Conservation (phyloP, 2,113 vertebrate species). For the Fregata magnificens region DNA sequence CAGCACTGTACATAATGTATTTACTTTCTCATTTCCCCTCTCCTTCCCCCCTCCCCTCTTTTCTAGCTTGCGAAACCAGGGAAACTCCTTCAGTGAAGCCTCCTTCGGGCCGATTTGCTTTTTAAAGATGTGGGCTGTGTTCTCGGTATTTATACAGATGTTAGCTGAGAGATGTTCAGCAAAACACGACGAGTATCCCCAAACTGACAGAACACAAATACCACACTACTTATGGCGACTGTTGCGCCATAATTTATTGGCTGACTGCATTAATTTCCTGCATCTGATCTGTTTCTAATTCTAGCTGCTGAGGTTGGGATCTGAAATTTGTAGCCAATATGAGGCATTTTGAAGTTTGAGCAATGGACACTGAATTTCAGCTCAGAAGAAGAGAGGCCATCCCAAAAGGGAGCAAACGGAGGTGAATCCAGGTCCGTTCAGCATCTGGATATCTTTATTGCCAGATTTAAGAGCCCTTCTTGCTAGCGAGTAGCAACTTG, state of each 20-base stretch:
- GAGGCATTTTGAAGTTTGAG: neutral
- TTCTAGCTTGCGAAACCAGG: conserved; percentile 9
- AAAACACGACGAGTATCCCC: conserved; percentile 39
- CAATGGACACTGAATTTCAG: neutral
- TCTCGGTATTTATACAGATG: conserved; percentile 48
- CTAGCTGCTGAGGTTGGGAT: conserved; percentile 25
- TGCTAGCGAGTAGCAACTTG: neutral
- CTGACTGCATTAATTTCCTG: conserved; percentile 51
- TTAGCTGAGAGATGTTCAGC: conserved; percentile 38
- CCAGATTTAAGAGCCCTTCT: neutral
- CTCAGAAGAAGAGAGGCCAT: neutral
- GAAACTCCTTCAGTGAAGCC: conserved; percentile 10
- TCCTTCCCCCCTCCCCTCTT: neutral
- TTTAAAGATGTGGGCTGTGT: neutral
- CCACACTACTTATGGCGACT: conserved; percentile 1
- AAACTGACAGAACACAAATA: conserved; percentile 36
- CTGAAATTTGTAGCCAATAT: neutral
- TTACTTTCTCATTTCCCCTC: conserved; percentile 47
- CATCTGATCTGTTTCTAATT: conserved; percentile 53
- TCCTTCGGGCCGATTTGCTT: conserved; percentile 18
- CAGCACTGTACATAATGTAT: conserved; percentile 19
- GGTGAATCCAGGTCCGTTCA: neutral
- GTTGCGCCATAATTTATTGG: conserved; percentile 59
- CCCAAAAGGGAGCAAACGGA: neutral
- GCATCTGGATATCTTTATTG: neutral